These are phyloP conservation scores for Craterocephalus amniculus DNA, from an alignment of 2,797 vertebrate genomes.

Conservation along the genomic window DNA sequence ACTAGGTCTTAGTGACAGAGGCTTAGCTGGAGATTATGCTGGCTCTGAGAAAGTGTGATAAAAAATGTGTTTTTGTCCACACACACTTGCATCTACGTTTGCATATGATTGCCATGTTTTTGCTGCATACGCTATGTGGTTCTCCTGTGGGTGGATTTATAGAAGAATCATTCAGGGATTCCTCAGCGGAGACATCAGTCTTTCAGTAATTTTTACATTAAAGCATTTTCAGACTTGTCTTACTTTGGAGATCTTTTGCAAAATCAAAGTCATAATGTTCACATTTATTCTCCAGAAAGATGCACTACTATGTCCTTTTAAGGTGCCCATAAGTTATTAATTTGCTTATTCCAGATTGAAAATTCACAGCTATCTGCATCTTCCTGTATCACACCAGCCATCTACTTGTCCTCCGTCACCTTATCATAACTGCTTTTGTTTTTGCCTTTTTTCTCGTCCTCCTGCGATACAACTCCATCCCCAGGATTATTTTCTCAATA, in stretches of 20 bases:
- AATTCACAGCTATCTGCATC: no score
- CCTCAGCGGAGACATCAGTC: neutral
- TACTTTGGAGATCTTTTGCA: no score
- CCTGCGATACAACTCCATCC: neutral
- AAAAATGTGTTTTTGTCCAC: conserved; percentile 13
- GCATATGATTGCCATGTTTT: neutral
- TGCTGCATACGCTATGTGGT: neutral
- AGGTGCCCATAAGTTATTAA: no score
- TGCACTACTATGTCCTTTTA: no score
- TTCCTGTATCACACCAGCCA: no score
- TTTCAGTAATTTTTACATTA: neutral
- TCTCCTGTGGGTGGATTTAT: neutral
- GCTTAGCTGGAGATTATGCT: conserved; percentile 62
- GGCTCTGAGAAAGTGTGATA: conserved; percentile 26
- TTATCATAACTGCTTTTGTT: neutral
- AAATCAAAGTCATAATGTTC: neutral
- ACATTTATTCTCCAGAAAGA: neutral
- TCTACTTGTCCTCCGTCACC: no score
- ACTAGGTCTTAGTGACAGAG: conserved; percentile 57
- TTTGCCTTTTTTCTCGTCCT: neutral
- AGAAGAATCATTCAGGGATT: neutral
- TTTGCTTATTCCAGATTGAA: no score
- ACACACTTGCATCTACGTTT: neutral
- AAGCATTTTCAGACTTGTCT: no score
- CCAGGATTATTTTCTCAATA: neutral